Base-by-base conservation (phyloP, 2,113 vertebrate genomes). In the Maccullochella peelii region DNA sequence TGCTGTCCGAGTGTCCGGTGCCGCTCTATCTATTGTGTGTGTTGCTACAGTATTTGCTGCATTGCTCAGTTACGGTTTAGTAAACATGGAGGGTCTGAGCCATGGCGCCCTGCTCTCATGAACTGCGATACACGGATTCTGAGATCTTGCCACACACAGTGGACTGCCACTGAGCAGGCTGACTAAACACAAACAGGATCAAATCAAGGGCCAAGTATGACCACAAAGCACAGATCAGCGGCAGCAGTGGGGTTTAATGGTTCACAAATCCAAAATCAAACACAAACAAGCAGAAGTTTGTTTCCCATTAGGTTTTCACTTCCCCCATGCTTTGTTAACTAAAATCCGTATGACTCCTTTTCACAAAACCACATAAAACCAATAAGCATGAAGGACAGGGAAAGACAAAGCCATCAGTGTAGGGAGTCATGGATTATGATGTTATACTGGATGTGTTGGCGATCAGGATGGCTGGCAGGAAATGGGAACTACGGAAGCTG, bases 11-110 rank as follows among this genome's bases (percentile, higher is more conserved):
- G 69, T 52, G 18, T 47, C 18, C 2, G 8, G 7, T 38, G 67
- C 69, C 4, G 59, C 61, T 50, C 36, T 50, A 5, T 74, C 55
- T 67, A 0, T 40, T 71, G 30, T 73, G 18, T 38, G 78, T 40
- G 81, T 27, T 89, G 93, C 93, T 94, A 93, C 90, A 80, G 74
- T 74, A 63, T 80, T 62, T 67, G 52, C 90, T 92, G 84, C 84
- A 20, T 86, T 54, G 33, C 67, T 82, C 65, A 86, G 87, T 88
- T 88, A 88, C 86, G 54, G 74, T 61, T 57, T 36, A 23, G 40
- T 44, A 27, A 81, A 82, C n/a, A 52, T 14, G 20, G 73, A 52
- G 5, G 38, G 38, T 59, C 30, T 38, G 54, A 62, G 40, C 47
- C 38, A 10, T 0, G 59, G 71, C 36, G 33, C 38, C 50, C 66